phyloP scores from a whole-genome alignment of 1,140 invertebrate genomes.

The Penaeus chinensis region DNA sequence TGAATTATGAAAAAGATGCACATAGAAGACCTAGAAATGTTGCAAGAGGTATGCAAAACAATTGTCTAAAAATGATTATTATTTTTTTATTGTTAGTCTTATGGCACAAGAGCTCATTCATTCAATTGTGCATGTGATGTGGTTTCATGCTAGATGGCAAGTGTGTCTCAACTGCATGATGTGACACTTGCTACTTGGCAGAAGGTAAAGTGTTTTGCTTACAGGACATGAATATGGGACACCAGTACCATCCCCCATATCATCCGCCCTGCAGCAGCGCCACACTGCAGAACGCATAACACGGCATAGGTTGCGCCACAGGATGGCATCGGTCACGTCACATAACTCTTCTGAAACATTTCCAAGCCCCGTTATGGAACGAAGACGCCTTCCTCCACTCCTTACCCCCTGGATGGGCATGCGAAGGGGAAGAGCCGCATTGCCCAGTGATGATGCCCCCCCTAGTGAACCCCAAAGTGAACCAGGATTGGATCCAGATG shows the following conservation, averaged over 20 bases:
- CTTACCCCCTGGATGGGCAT: slow-evolving; percentile 28
- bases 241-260: slow-evolving; percentile 68
- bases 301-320: slow-evolving; percentile 15
- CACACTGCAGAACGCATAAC: slow-evolving; percentile 47
- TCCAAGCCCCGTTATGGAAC: slow-evolving; percentile 9
- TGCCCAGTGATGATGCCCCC: slow-evolving; percentile 52
- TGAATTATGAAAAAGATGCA: no score
- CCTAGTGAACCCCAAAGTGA: slow-evolving; percentile 56
- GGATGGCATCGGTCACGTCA: slow-evolving; percentile 25
- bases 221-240: slow-evolving; percentile 71
- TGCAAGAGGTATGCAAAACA: background rate
- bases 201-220: slow-evolving; percentile 49
- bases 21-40: no score
- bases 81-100: background rate
- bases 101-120: background rate
- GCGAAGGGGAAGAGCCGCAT: slow-evolving; percentile 15
- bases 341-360: slow-evolving; percentile 43
- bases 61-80: background rate
- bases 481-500: slow-evolving; percentile 26
- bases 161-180: slow-evolving; percentile 5
- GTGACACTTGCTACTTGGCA: background rate
- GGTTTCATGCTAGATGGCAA: background rate
- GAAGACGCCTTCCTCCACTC: slow-evolving; percentile 27
- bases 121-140: slow-evolving; percentile 4
- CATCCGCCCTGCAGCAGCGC: slow-evolving; percentile 54